Conservation (phyloP, 2,113 vertebrate genomes). For the Lampris megalopsis region DNA sequence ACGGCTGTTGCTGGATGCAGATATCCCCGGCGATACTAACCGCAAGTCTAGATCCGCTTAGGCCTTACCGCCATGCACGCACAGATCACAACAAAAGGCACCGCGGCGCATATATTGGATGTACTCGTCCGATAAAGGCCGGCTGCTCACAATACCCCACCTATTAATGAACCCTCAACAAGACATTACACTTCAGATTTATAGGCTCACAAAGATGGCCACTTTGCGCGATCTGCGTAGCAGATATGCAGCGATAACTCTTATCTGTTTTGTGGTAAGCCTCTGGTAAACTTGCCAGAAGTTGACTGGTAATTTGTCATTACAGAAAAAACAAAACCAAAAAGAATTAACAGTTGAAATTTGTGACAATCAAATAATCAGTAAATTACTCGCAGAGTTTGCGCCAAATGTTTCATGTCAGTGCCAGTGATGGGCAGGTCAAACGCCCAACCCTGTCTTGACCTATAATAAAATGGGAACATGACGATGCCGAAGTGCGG, state of each 20-base stretch:
- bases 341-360: neutral
- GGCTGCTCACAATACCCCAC: neutral
- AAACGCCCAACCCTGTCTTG: neutral
- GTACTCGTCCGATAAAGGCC: neutral
- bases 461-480: neutral
- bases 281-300: constrained; percentile 6
- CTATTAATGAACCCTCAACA: neutral
- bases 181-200: neutral
- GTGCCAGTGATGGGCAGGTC: neutral
- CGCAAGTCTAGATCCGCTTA: too few species aligned
- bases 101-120: neutral
- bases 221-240: constrained; percentile 30
- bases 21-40: too few species aligned
- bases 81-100: neutral
- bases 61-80: too few species aligned
- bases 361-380: neutral
- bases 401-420: neutral
- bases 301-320: neutral
- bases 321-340: neutral
- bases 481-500: neutral
- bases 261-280: constrained; percentile 17
- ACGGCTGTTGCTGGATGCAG: neutral
- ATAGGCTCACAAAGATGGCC: constrained; percentile 6
- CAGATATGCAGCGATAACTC: constrained; percentile 27
- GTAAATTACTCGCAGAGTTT: neutral